Evolutionary conservation across 2,888 invertebrate genomes (phyloP).

Genomic region (Acanthococcus lagerstroemiae): DNA sequence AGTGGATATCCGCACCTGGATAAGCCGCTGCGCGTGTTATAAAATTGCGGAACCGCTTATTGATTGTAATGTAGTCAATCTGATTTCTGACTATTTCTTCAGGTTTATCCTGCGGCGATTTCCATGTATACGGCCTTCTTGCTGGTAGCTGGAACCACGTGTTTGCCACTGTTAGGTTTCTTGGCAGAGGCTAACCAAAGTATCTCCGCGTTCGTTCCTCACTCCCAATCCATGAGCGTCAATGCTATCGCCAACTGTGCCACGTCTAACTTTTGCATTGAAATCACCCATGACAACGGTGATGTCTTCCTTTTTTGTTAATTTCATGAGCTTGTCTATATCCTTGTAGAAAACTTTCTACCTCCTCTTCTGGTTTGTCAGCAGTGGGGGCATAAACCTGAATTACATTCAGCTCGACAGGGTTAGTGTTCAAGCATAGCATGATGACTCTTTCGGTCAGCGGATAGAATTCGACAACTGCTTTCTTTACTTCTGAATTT

Average conservation of each 20-base stretch:
- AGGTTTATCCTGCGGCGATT: background rate
- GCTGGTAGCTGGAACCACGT: background rate
- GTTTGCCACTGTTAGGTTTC: background rate
- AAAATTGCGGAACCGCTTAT: background rate
- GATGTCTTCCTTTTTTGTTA: background rate
- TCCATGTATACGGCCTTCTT: background rate
- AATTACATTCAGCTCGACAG: background rate
- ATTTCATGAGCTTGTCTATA: background rate
- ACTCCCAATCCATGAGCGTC: background rate
- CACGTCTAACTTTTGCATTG: background rate
- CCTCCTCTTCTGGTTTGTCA: background rate
- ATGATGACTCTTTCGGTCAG: background rate
- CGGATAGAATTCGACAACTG: background rate
- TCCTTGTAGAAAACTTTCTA: background rate
- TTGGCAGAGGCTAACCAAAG: background rate
- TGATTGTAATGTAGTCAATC: background rate
- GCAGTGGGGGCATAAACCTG: background rate
- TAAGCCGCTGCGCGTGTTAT: constrained; percentile 1
- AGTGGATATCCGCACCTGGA: background rate
- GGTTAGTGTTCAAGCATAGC: background rate
- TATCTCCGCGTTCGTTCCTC: background rate
- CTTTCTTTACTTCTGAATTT: background rate
- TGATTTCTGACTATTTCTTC: background rate
- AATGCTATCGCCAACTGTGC: background rate
- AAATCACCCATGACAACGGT: background rate